Conservation (phyloP, 2,113 vertebrate species). For the Nicator chloris region DNA sequence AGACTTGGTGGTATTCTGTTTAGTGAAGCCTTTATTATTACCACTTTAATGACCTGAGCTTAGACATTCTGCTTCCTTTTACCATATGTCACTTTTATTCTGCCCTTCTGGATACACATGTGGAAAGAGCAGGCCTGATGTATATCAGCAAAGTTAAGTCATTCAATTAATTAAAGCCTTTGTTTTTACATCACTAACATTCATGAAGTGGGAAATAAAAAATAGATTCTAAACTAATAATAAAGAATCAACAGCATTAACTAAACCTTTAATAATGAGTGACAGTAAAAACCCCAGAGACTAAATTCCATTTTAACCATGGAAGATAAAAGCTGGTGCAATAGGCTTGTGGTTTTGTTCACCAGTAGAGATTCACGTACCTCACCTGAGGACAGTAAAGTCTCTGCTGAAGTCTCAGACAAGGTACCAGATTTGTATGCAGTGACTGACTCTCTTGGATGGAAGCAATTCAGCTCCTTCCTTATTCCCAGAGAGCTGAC, state of each 20-base stretch:
- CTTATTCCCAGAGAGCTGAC: neutral
- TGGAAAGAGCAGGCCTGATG: neutral
- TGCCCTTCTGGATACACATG: neutral
- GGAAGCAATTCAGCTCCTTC: neutral
- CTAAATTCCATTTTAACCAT: neutral
- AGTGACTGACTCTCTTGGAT: neutral
- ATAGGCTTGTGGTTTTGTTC: neutral
- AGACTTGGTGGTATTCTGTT: neutral
- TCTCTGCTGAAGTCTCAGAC: neutral
- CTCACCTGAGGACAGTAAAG: neutral
- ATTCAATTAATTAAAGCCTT: neutral
- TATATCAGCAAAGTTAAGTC: neutral
- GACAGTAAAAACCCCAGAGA: neutral
- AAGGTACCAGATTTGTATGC: neutral
- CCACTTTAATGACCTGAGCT: neutral
- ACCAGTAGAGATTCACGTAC: neutral
- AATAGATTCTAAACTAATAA: neutral
- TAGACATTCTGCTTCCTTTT: constrained; percentile 2
- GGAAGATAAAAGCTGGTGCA: neutral
- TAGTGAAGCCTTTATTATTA: neutral
- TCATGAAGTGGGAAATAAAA: neutral
- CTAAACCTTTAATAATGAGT: neutral
- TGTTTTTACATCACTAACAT: neutral
- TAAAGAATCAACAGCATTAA: neutral
- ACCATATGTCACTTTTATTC: neutral